phyloP scores from a whole-genome alignment of 2,113 vertebrate genomes.

The Seriola quinqueradiata region DNA sequence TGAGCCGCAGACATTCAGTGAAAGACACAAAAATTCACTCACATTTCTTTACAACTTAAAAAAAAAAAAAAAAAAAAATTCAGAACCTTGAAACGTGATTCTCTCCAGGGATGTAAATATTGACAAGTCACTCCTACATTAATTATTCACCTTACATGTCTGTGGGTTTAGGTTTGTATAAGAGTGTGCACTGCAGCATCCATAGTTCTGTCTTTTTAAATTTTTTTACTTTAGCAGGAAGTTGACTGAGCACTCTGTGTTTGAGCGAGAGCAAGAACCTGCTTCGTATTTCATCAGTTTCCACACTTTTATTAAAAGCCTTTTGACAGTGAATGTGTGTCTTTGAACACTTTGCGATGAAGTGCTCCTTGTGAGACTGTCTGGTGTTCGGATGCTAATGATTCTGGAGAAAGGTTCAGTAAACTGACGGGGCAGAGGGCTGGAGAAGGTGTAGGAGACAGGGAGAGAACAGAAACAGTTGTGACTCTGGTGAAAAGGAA shows the following conservation, averaged over 20 bases:
- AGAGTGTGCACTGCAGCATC: background rate
- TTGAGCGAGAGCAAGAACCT: background rate
- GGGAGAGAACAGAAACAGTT: background rate
- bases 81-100: background rate
- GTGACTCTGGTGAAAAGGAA: background rate
- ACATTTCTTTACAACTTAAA: no score
- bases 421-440: background rate
- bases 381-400: background rate
- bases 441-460: background rate
- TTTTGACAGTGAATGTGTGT: constrained; percentile 2
- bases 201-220: constrained; percentile 1
- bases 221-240: background rate
- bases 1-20: background rate
- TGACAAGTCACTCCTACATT: constrained; percentile 4
- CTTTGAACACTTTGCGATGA: background rate
- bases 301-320: background rate
- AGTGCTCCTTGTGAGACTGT: background rate
- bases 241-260: background rate
- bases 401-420: background rate
- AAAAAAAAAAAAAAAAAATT: no score
- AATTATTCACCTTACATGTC: constrained; percentile 26
- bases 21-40: background rate
- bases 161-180: background rate
- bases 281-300: constrained; percentile 44
- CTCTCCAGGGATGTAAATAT: constrained; percentile 13